Evolutionary conservation across 2,113 vertebrate species (phyloP).

Genomic region (Phalacrocorax pelagicus): DNA sequence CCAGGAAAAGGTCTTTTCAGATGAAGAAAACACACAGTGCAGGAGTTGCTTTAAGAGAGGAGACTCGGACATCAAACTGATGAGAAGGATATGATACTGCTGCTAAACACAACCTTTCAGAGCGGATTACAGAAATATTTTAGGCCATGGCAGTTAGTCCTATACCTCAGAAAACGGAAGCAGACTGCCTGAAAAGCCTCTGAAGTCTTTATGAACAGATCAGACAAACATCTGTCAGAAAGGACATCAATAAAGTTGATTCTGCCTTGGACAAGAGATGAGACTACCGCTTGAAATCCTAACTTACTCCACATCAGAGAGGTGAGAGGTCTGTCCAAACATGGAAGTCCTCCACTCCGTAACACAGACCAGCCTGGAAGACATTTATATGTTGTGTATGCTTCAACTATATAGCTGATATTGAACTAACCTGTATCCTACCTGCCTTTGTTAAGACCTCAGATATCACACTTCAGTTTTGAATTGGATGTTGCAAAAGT

Average conservation of each 20-base stretch:
- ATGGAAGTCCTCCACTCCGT: background rate
- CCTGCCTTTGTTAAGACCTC: background rate
- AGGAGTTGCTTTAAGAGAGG: background rate
- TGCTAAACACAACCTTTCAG: background rate
- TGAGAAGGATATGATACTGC: background rate
- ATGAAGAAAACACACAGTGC: background rate
- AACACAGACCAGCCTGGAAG: background rate
- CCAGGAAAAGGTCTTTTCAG: background rate
- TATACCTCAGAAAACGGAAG: background rate
- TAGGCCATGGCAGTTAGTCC: background rate
- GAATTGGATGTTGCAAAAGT: background rate
- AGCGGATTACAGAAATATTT: conserved; percentile 10
- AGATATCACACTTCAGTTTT: background rate
- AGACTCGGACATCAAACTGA: background rate
- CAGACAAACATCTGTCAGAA: background rate
- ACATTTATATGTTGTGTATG: background rate
- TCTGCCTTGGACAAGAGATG: background rate
- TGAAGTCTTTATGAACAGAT: background rate
- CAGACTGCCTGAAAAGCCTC: background rate
- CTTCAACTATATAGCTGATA: background rate
- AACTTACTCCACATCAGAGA: background rate
- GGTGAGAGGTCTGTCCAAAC: background rate
- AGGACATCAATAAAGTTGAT: background rate
- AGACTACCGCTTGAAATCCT: background rate
- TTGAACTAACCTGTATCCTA: background rate